phyloP scores from a whole-genome alignment of 2,113 vertebrate species.

The Thryonomys swinderianus region DNA sequence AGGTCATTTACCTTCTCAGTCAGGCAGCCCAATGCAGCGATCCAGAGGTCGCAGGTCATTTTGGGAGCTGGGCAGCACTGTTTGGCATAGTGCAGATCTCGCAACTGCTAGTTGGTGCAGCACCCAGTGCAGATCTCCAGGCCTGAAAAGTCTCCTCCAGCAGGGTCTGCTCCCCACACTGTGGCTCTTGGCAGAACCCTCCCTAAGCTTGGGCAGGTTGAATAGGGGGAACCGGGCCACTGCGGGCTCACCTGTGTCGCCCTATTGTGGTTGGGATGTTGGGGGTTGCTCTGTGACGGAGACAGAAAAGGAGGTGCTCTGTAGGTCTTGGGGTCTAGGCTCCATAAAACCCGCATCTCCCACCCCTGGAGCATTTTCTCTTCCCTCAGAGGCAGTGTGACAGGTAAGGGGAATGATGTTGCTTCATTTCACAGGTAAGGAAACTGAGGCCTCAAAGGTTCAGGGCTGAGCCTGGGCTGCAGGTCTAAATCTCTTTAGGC shows the following conservation, averaged over 20 bases:
- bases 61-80: too few relatives aligned
- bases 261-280: neutral
- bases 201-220: neutral
- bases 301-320: neutral
- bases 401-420: accelerated
- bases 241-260: neutral
- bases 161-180: too few relatives aligned
- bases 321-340: neutral
- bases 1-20: too few relatives aligned
- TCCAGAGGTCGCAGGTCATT: too few relatives aligned
- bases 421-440: too few relatives aligned
- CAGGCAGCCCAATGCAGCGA: too few relatives aligned
- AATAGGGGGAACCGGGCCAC: neutral
- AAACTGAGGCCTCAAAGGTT: neutral
- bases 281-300: neutral
- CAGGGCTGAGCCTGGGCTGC: neutral
- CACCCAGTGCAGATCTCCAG: too few relatives aligned
- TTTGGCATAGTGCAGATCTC: too few relatives aligned
- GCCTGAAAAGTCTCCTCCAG: too few relatives aligned
- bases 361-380: accelerated
- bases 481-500: neutral
- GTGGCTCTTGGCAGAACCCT: slow-evolving; percentile 16
- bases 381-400: neutral
- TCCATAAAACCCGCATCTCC: accelerated
- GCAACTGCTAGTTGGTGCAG: too few relatives aligned